A percentile compares a stretch with the other conserved stretches of the same genome.
phyloP scores from a whole-genome alignment of 2,888 invertebrate species.

The Stenchaetothrips biformis region DNA sequence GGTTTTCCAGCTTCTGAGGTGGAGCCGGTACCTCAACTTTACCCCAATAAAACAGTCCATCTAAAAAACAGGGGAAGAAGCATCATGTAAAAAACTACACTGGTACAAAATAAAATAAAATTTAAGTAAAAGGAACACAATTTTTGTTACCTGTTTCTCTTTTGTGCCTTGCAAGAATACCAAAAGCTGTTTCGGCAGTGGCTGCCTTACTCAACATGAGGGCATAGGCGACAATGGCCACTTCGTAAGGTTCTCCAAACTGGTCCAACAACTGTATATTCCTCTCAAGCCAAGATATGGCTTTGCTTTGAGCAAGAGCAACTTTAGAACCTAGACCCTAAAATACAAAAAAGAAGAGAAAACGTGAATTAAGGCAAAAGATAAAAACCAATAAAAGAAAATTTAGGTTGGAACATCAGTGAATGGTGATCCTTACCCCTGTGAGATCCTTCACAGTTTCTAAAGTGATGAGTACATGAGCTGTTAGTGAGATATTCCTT shows the following conservation, averaged over 20 bases:
- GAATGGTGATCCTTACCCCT: constrained; percentile 48
- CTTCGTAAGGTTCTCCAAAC: constrained; percentile 71
- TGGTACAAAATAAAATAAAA: constrained; percentile 6
- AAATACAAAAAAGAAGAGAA: constrained; percentile 30
- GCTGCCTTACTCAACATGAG: constrained; percentile 77
- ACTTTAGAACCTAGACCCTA: constrained; percentile 70
- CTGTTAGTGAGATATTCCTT: constrained; percentile 84
- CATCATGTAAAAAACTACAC: background rate
- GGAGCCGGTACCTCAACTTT: constrained; percentile 71
- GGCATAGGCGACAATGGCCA: constrained; percentile 86
- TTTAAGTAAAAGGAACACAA: constrained; percentile 24
- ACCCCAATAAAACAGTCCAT: constrained; percentile 83
- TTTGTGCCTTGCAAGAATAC: constrained; percentile 61
- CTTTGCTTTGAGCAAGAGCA: constrained; percentile 68
- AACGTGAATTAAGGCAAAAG: constrained; percentile 17
- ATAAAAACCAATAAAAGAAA: constrained; percentile 28
- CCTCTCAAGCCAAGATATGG: constrained; percentile 73
- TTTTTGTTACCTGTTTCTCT: constrained; percentile 57
- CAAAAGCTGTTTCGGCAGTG: constrained; percentile 77
- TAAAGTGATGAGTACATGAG: constrained; percentile 85
- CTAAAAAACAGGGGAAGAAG: constrained; percentile 43
- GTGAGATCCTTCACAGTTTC: constrained; percentile 76
- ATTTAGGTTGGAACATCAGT: constrained; percentile 29
- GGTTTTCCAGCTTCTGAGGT: constrained; percentile 82
- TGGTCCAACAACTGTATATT: constrained; percentile 70